Evolutionary conservation across 2,797 vertebrate species (phyloP).

Genomic region (Sternarchorhynchus goeldii): DNA sequence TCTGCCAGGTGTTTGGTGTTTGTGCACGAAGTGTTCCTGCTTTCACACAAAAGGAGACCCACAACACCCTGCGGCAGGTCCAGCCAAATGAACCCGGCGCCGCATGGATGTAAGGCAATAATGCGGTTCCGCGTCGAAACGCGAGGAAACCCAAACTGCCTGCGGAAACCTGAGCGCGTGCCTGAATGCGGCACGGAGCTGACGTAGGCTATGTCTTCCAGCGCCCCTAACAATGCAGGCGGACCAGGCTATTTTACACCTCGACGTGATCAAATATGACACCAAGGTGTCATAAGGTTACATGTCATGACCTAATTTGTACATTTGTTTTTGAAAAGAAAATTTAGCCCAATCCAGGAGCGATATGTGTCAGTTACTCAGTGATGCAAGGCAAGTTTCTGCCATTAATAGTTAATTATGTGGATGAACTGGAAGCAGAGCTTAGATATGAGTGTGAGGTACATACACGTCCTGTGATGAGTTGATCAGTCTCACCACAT

Average conservation of each 20-base stretch:
- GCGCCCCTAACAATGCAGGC: not conserved
- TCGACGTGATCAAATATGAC: not conserved
- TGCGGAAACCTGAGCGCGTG: slow-evolving; percentile 43
- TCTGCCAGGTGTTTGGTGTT: not conserved
- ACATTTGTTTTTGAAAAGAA: too few species aligned
- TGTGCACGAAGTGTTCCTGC: not conserved
- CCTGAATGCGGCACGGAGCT: not conserved
- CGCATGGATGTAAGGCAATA: not conserved
- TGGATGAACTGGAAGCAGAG: too few species aligned
- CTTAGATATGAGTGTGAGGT: too few species aligned
- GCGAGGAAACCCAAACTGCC: slow-evolving; percentile 47
- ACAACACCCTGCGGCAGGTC: not conserved
- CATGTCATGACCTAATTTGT: not conserved
- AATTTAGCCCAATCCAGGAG: not conserved
- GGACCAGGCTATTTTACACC: not conserved
- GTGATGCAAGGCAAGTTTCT: too few species aligned
- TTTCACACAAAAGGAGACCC: not conserved
- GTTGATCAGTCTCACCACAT: not conserved
- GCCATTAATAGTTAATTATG: too few species aligned
- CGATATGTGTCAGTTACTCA: too few species aligned
- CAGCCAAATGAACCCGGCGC: not conserved
- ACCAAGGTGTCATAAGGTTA: not conserved
- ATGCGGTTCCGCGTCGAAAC: slow-evolving; percentile 11
- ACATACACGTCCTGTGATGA: too few species aligned
- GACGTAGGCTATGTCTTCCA: not conserved